Evolutionary conservation across 2,888 invertebrate genomes (phyloP).

Genomic region (Cyrtodaria siliqua): DNA sequence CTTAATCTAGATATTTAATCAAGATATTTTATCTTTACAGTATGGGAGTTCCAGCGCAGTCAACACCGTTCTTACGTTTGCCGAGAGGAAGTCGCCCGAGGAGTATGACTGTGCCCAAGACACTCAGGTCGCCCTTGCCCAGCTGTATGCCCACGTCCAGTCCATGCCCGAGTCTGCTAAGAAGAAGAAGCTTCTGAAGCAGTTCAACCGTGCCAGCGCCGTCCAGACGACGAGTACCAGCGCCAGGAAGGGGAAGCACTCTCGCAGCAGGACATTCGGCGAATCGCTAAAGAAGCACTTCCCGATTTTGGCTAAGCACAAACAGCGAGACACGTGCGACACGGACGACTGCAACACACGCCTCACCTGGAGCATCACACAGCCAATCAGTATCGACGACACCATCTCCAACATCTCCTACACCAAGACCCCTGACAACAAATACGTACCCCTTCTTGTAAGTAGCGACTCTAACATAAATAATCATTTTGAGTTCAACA

Average conservation of each 20-base stretch:
- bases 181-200: conserved; percentile 87
- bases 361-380: conserved; percentile 64
- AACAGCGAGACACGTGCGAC: conserved; percentile 62
- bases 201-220: conserved; percentile 72
- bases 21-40: conserved; percentile 57
- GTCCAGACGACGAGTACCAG: conserved; percentile 23
- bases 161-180: conserved; percentile 95
- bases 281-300: conserved; percentile 77
- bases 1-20: too few species aligned
- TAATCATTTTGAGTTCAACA: too few species aligned
- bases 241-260: conserved; percentile 69
- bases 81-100: conserved; percentile 89
- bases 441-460: conserved; percentile 47
- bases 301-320: conserved; percentile 63
- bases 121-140: conserved; percentile 88
- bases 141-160: conserved; percentile 94
- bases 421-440: conserved; percentile 59
- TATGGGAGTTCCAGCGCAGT: conserved; percentile 69
- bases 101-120: conserved; percentile 86
- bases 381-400: conserved; percentile 65
- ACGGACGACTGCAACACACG: conserved; percentile 20
- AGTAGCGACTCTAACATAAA: background rate
- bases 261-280: conserved; percentile 74
- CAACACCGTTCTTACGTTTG: conserved; percentile 95
- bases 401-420: conserved; percentile 60